Percentiles rank a stretch among this genome's conserved stretches.
Conservation (phyloP, 2,888 invertebrate genomes). For the Apodemia mormo region DNA sequence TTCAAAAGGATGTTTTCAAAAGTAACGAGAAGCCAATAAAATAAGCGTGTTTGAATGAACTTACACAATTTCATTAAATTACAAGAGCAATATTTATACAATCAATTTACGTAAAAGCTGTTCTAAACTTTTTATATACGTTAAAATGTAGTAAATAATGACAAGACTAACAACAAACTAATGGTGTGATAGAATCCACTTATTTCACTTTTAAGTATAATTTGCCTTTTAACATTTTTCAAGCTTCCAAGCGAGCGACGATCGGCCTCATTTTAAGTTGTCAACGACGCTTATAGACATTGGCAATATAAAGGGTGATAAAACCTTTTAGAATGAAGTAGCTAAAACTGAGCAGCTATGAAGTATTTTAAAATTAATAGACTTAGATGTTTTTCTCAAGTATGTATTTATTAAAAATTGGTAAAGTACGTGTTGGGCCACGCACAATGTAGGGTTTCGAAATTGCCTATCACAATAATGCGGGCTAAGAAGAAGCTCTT, state of each 20-base stretch:
- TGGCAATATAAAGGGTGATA: conserved; percentile 14
- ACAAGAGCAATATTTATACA: too few relatives aligned
- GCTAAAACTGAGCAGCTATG: neutral
- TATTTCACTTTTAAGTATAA: neutral
- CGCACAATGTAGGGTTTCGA: too few relatives aligned
- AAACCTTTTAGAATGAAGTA: conserved; percentile 12
- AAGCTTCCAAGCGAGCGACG: neutral
- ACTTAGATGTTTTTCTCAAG: neutral
- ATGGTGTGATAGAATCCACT: neutral
- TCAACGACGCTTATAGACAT: conserved; percentile 6
- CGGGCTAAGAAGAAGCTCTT: too few relatives aligned
- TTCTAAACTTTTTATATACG: too few relatives aligned
- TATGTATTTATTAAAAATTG: too few relatives aligned
- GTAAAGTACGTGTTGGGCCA: too few relatives aligned
- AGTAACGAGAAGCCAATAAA: too few relatives aligned
- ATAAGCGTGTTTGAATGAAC: too few relatives aligned
- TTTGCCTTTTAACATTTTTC: conserved; percentile 10
- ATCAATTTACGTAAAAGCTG: too few relatives aligned
- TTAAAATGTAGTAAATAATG: neutral
- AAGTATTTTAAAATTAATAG: neutral
- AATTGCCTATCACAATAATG: too few relatives aligned
- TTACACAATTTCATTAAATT: too few relatives aligned
- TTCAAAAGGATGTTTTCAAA: too few relatives aligned
- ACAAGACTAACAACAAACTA: neutral
- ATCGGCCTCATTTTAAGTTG: conserved; percentile 13